Evolutionary conservation across 37 sponge, comb jelly and placozoan species (phyloP).

Genomic region (Spongilla lacustris): DNA sequence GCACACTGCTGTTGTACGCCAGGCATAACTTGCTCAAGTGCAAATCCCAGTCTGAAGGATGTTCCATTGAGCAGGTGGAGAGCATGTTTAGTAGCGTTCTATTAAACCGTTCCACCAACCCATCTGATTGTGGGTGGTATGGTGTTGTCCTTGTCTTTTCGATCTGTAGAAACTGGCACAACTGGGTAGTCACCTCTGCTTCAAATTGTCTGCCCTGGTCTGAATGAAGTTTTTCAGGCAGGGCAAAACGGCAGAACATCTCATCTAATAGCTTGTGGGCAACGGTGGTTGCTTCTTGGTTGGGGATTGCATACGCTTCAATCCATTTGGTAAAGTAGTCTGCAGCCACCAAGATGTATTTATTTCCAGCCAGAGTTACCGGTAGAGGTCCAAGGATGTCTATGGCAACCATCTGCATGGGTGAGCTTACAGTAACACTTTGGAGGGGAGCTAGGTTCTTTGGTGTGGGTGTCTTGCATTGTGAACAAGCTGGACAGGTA

Average conservation of each 20-base stretch:
- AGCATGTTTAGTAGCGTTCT: slow-evolving; percentile 21
- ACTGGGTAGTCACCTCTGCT: background rate
- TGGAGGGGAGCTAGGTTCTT: too few relatives aligned
- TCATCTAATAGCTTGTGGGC: slow-evolving; percentile 20
- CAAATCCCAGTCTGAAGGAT: slow-evolving; percentile 27
- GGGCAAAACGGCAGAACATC: slow-evolving; percentile 16
- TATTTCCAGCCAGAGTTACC: too few relatives aligned
- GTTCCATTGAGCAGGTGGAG: background rate
- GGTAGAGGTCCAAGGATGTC: too few relatives aligned
- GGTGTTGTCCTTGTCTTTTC: slow-evolving; percentile 28
- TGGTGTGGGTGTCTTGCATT: too few relatives aligned
- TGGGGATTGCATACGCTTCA: too few relatives aligned
- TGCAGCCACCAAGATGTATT: too few relatives aligned
- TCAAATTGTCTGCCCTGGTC: slow-evolving; percentile 33
- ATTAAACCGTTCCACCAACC: slow-evolving; percentile 42
- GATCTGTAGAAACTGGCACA: background rate
- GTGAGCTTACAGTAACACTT: too few relatives aligned
- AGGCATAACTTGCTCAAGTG: background rate
- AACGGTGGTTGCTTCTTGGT: too few relatives aligned
- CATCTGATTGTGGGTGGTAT: slow-evolving; percentile 23
- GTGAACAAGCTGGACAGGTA: too few relatives aligned
- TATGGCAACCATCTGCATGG: too few relatives aligned
- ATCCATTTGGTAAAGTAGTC: too few relatives aligned
- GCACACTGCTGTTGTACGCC: slow-evolving; percentile 20
- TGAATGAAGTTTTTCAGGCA: slow-evolving; percentile 20